Evolutionary conservation across 2,888 invertebrate genomes (phyloP).

Genomic region (Drosophila lutescens): DNA sequence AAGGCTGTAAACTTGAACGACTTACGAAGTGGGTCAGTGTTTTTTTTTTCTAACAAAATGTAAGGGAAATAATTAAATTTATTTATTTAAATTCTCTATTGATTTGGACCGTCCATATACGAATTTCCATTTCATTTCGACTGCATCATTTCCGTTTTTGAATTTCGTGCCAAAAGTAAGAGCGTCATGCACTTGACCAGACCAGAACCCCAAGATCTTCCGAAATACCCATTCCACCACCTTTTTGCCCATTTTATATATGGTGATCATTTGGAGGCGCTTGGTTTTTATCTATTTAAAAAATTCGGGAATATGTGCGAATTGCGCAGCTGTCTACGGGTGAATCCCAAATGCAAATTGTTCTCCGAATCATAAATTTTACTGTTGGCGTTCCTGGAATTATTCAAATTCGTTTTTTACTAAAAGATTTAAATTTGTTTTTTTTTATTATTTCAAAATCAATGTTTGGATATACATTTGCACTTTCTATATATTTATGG

Average conservation of each 20-base stretch:
- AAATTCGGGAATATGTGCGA: conserved; percentile 45
- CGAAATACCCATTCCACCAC: neutral
- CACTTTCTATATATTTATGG: too few relatives aligned
- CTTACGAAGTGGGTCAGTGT: conserved; percentile 56
- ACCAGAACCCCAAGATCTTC: conserved; percentile 4
- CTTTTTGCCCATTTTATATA: conserved; percentile 49
- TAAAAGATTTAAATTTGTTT: neutral
- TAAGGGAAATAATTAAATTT: neutral
- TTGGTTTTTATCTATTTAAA: conserved; percentile 61
- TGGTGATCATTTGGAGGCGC: conserved; percentile 26
- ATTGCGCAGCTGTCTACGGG: conserved; percentile 55
- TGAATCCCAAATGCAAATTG: conserved; percentile 24
- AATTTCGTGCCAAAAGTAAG: conserved; percentile 54
- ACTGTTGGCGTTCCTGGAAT: conserved; percentile 1
- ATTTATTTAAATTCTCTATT: conserved; percentile 9
- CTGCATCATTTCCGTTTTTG: conserved; percentile 68
- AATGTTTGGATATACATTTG: too few relatives aligned
- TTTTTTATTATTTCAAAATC: too few relatives aligned
- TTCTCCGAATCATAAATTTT: conserved; percentile 46
- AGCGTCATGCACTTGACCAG: conserved; percentile 31
- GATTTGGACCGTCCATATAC: conserved; percentile 28
- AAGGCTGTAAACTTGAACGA: conserved; percentile 70
- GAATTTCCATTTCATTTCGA: conserved; percentile 6
- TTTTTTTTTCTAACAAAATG: neutral
- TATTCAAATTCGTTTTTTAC: neutral